These are phyloP conservation scores for Gonioctena quinquepunctata DNA, from an alignment of 1,140 invertebrate species.

Conservation along the genomic window DNA sequence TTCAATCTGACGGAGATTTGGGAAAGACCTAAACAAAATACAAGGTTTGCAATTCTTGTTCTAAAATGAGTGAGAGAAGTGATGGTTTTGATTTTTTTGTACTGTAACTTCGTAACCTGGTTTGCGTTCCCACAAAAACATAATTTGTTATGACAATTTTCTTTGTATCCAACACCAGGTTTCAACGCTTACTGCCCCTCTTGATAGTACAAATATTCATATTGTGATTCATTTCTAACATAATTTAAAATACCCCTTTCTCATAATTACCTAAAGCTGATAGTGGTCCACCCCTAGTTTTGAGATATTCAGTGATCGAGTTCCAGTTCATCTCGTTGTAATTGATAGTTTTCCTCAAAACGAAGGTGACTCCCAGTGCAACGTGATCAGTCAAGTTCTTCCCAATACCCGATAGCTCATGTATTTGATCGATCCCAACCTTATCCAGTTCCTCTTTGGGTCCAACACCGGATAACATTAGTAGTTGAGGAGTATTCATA, in stretches of 20 bases:
- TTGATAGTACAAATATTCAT: no score
- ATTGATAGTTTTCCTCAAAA: slow-evolving; percentile 59
- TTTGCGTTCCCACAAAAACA: no score
- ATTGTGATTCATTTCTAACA: background rate
- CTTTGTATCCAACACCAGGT: no score
- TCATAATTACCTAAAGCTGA: slow-evolving; percentile 12
- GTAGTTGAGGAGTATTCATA: slow-evolving; percentile 62
- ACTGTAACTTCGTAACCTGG: no score
- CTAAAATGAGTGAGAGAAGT: no score
- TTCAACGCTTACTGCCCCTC: no score
- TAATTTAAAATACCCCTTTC: background rate
- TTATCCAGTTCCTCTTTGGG: slow-evolving; percentile 58
- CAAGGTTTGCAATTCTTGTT: no score
- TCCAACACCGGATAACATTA: slow-evolving; percentile 65
- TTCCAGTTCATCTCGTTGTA: slow-evolving; percentile 64
- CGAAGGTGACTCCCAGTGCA: slow-evolving; percentile 59
- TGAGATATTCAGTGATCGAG: slow-evolving; percentile 63
- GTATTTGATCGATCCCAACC: slow-evolving; percentile 59
- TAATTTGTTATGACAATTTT: no score
- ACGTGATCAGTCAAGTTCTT: slow-evolving; percentile 76
- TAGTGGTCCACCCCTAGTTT: slow-evolving; percentile 63
- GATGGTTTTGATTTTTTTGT: no score
- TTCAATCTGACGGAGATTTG: slow-evolving; percentile 66
- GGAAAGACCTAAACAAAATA: slow-evolving; percentile 25
- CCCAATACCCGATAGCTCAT: slow-evolving; percentile 73